These are phyloP conservation scores for Chitala chitala DNA, from an alignment of 2,113 vertebrate species.

Conservation along the genomic window DNA sequence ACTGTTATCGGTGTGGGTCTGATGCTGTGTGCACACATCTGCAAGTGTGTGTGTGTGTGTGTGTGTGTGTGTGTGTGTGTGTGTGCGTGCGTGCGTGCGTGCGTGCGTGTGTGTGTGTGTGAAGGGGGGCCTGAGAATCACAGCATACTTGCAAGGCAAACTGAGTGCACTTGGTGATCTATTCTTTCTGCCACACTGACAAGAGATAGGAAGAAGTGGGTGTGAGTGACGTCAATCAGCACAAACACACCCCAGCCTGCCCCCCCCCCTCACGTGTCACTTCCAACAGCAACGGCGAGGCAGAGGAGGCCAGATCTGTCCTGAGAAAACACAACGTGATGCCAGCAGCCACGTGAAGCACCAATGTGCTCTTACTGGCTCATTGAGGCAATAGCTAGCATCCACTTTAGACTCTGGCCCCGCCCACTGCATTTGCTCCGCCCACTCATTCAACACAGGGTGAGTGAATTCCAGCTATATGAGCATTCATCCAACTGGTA, in stretches of 20 bases:
- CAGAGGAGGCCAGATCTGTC: background rate
- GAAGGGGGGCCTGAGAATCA: conserved; percentile 20
- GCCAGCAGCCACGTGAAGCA: background rate
- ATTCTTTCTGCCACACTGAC: conserved; percentile 55
- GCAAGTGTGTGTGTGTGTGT: too few species aligned
- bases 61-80: too few species aligned
- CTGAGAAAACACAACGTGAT: conserved; percentile 13
- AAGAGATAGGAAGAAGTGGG: conserved; percentile 62
- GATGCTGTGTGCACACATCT: too few species aligned
- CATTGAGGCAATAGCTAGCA: too few species aligned
- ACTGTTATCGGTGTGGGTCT: too few species aligned
- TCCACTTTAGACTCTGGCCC: background rate
- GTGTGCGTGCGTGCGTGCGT: too few species aligned
- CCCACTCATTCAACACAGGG: background rate
- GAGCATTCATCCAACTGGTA: background rate
- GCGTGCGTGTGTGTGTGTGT: too few species aligned
- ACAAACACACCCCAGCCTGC: conserved; percentile 35
- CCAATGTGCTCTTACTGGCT: background rate
- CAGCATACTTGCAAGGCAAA: background rate
- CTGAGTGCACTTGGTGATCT: conserved; percentile 53
- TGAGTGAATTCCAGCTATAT: background rate
- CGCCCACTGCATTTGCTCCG: background rate
- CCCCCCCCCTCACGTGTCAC: conserved; percentile 25
- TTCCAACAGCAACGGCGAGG: conserved; percentile 20
- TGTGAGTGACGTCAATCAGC: conserved; percentile 63